Evolutionary conservation across 2,888 invertebrate genomes (phyloP), one percentile per base, ranked within the genome.

Genomic region (Synanthedon formicaeformis): DNA sequence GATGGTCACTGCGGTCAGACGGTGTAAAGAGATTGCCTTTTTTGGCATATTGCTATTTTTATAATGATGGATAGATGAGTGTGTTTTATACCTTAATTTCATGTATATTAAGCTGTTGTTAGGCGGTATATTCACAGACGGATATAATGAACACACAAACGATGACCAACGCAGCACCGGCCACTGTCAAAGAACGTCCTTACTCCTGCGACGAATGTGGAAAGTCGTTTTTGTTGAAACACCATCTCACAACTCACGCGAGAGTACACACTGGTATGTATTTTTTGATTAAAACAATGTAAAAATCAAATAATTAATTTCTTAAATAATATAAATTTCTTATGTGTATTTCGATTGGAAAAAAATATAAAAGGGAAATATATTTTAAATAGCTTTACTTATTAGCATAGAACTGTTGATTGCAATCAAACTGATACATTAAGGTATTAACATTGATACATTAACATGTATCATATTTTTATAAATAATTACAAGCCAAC

Each of bases 171-270:
- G 73, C 69, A 48, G 67, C 73, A 2, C 73, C 78, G 2, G 71
- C 78, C 4, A 57, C 72, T 1, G 76, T 82, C 11, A 93, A 93
- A 72, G 93, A 94, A 74, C 85, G 95, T 18, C 95, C 95, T 3
- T 94, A 94, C 71, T 92, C 93, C 13, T 95, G 95, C 72, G 90
- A 92, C 27, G 94, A 94, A 79, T 95, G 95, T 69, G 94, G 94
- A 53, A 95, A 95, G 76, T 93, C 94, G 12, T 95, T 95, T 79
- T 89, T 94, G 50, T 80, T 94, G 54, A 95, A 95, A 75, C 95
- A 95, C 73, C 95, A 95, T 78, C 89, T 95, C 56, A 94, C 94
- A 3, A 94, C 94, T 40, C 94, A 95, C 67, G 93, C 93, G 55
- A 89, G 94, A 66, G 94, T 94, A 3, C 94, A 95, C 71, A 94